These are phyloP conservation scores for Rhinopomastus cyanomelas DNA, from an alignment of 2,113 vertebrate genomes.

Conservation along the genomic window DNA sequence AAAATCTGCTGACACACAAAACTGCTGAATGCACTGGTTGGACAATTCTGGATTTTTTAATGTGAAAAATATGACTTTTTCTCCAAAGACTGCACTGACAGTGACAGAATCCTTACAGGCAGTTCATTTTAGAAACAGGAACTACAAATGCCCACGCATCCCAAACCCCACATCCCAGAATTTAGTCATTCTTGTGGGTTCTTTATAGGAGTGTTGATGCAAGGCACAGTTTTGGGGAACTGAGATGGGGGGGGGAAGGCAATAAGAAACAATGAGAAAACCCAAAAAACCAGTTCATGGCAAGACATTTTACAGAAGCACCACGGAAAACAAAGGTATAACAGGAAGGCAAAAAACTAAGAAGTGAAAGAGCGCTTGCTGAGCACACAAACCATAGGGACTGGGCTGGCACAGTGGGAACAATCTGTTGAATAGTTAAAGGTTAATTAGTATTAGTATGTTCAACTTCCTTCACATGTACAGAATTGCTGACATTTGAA, in stretches of 20 bases:
- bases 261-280: neutral
- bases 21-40: no score
- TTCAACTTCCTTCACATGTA: neutral
- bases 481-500: neutral
- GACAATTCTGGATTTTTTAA: no score
- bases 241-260: neutral
- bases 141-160: no score
- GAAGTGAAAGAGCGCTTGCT: neutral
- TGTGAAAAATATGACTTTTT: neutral
- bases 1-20: no score
- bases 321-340: neutral
- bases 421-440: neutral
- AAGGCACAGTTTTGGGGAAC: neutral
- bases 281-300: neutral
- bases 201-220: neutral
- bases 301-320: neutral
- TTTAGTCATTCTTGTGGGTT: neutral
- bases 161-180: rapidly evolving
- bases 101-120: neutral
- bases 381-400: neutral
- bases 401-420: neutral
- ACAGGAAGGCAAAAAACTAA: neutral
- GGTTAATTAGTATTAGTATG: neutral
- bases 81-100: neutral
- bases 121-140: neutral